These are phyloP conservation scores for Macropus fuliginosus DNA, from an alignment of 2,797 vertebrate genomes.

Conservation along the genomic window DNA sequence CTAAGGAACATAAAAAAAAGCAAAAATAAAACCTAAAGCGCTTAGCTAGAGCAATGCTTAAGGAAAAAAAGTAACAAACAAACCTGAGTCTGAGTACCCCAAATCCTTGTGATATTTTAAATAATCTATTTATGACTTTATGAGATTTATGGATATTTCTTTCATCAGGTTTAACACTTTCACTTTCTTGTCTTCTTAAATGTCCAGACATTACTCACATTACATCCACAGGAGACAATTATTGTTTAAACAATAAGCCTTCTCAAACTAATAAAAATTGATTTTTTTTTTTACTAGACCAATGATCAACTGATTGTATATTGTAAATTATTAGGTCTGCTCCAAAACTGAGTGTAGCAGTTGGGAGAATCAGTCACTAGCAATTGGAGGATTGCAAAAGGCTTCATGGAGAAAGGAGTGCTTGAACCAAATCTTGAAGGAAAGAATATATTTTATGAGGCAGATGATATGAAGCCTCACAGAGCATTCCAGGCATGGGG, in stretches of 20 bases:
- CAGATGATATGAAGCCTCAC: not conserved
- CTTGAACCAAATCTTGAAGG: not conserved
- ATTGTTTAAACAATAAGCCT: not conserved
- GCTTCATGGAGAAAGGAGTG: not conserved
- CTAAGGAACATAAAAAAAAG: slow-evolving; percentile 9
- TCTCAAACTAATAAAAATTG: not conserved
- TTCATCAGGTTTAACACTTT: not conserved
- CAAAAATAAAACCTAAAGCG: not conserved
- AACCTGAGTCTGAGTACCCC: not conserved
- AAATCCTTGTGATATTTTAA: not conserved
- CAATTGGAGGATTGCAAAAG: not conserved
- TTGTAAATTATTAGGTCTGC: not conserved
- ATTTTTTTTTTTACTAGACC: not conserved
- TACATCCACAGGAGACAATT: not conserved
- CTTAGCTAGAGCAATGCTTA: not conserved
- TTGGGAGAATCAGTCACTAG: not conserved
- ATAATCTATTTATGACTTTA: not conserved
- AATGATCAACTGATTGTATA: not conserved
- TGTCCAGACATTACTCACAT: not conserved
- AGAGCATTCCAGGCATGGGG: not conserved
- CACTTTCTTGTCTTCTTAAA: not conserved
- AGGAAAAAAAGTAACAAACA: not conserved
- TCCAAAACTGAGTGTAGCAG: not conserved
- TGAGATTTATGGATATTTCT: not conserved
- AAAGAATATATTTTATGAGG: not conserved